Conservation (phyloP, 2,113 vertebrate genomes). For the Xerus inauris region DNA sequence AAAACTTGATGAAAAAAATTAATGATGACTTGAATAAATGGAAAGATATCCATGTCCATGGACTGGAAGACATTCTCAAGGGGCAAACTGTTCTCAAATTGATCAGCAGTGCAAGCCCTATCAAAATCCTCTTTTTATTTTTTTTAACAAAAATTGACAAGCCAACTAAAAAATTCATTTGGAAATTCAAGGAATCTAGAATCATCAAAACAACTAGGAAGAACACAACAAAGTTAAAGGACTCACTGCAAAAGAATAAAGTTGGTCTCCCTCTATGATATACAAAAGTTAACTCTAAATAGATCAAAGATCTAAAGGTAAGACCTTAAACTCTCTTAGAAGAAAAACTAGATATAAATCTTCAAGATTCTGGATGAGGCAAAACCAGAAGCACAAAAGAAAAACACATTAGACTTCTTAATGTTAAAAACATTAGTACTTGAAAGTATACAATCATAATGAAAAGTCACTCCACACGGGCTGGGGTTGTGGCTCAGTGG, state of each 20-base stretch:
- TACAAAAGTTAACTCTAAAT: slow-evolving; percentile 41
- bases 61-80: background rate
- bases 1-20: background rate
- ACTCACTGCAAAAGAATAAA: background rate
- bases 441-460: background rate
- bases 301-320: background rate
- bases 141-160: background rate
- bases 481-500: too few relatives aligned
- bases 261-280: background rate
- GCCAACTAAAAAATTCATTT: background rate
- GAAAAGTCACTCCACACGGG: too few relatives aligned
- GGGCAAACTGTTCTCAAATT: background rate
- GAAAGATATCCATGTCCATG: background rate
- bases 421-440: background rate
- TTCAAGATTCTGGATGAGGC: background rate
- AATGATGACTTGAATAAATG: background rate
- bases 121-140: background rate
- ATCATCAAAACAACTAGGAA: background rate
- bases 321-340: background rate
- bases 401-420: background rate
- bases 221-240: background rate
- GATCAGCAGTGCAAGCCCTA: background rate
- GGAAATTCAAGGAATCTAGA: slow-evolving; percentile 24
- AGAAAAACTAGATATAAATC: background rate
- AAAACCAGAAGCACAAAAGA: background rate